Conservation (phyloP, 2,888 invertebrate species). For the Agapostemon virescens region DNA sequence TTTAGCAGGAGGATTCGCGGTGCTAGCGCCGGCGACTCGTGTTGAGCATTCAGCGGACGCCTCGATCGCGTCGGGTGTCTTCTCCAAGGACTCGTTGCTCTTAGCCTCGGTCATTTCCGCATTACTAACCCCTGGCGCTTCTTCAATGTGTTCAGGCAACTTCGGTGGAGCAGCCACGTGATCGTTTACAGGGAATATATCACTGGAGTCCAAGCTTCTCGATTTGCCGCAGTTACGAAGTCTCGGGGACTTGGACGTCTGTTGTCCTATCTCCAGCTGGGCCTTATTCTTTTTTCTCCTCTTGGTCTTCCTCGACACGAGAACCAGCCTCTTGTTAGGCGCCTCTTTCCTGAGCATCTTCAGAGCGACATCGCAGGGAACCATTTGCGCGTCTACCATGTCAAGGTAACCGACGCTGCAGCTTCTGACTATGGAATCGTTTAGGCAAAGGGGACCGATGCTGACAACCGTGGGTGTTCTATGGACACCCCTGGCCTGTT, state of each 20-base stretch:
- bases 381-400: conserved; percentile 88
- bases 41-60: conserved; percentile 22
- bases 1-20: conserved; percentile 29
- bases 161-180: conserved; percentile 73
- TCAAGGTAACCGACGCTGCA: conserved; percentile 95
- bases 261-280: conserved; percentile 74
- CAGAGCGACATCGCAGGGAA: conserved; percentile 88
- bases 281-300: conserved; percentile 78
- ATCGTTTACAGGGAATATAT: conserved; percentile 85
- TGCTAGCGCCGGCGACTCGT: background rate
- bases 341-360: conserved; percentile 88
- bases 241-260: conserved; percentile 80
- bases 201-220: conserved; percentile 92
- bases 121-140: conserved; percentile 43
- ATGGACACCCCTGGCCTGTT: conserved; percentile 68
- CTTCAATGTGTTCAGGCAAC: conserved; percentile 74
- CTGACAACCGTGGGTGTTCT: conserved; percentile 85
- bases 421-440: conserved; percentile 89
- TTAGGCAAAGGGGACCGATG: conserved; percentile 84
- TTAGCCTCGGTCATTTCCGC: conserved; percentile 48
- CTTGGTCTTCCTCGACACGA: conserved; percentile 86
- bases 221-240: conserved; percentile 89
- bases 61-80: conserved; percentile 13
- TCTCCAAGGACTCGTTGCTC: conserved; percentile 39
- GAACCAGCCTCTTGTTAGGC: conserved; percentile 87